Conservation (phyloP, 2,888 invertebrate species). For the Andrena camellia region DNA sequence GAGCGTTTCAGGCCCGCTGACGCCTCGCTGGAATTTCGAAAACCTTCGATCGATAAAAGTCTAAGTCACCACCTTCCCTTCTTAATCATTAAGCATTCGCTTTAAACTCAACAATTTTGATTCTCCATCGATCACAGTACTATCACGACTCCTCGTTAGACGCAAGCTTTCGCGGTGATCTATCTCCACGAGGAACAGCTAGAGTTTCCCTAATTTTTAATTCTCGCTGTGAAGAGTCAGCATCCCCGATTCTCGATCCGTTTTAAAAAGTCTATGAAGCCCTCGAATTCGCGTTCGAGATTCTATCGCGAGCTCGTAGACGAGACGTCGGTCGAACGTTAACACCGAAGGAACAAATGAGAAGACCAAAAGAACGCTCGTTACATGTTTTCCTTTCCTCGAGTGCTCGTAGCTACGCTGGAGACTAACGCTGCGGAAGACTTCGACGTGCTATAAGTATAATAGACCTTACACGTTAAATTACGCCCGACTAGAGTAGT, state of each 20-base stretch:
- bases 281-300: neutral
- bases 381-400: neutral
- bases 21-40: slow-evolving; percentile 4
- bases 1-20: no score
- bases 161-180: neutral
- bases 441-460: slow-evolving; percentile 72
- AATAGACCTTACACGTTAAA: slow-evolving; percentile 71
- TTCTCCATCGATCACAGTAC: slow-evolving; percentile 50
- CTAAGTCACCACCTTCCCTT: neutral
- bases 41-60: neutral
- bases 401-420: slow-evolving; percentile 56
- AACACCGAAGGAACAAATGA: neutral
- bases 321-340: slow-evolving; percentile 7
- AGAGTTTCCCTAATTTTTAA: slow-evolving; percentile 2
- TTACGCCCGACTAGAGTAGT: slow-evolving; percentile 57
- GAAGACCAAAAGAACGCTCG: neutral
- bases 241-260: neutral
- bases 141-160: slow-evolving; percentile 26
- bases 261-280: neutral
- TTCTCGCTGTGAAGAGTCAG: slow-evolving; percentile 3
- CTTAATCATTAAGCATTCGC: slow-evolving; percentile 1
- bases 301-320: neutral
- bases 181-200: neutral
- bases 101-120: slow-evolving; percentile 33
- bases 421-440: slow-evolving; percentile 73